Percentiles rank a stretch among this genome's conserved stretches.
Evolutionary conservation across 2,888 invertebrate species (phyloP).

Genomic region (Agrochola lychnidis): DNA sequence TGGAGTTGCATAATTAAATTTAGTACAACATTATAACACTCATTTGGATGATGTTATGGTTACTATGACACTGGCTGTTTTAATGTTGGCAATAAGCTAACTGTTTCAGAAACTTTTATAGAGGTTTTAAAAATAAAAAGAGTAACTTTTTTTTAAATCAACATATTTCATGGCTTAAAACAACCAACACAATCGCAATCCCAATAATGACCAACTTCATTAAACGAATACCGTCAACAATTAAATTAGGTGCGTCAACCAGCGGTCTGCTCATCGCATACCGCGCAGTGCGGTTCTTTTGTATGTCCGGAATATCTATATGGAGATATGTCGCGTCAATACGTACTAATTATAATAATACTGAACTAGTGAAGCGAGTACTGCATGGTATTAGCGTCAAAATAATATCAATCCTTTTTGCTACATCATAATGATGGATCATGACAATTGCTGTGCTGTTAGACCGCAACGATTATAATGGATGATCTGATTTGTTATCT

Average conservation of each 20-base stretch:
- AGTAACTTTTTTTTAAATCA: background rate
- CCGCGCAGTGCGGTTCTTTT: conserved; percentile 69
- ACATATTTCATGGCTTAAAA: conserved; percentile 25
- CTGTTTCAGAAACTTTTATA: no score
- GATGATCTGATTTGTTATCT: conserved; percentile 13
- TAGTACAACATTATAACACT: no score
- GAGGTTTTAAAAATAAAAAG: no score
- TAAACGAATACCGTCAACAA: conserved; percentile 60
- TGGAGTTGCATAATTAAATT: no score
- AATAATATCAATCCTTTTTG: conserved; percentile 48
- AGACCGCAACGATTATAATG: conserved; percentile 19
- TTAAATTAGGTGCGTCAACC: conserved; percentile 62
- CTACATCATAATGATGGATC: conserved; percentile 19
- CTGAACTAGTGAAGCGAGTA: conserved; percentile 35
- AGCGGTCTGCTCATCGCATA: conserved; percentile 52
- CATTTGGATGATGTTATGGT: no score
- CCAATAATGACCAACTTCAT: conserved; percentile 59
- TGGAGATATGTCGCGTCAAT: conserved; percentile 36
- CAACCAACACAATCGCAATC: conserved; percentile 30
- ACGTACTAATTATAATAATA: conserved; percentile 49
- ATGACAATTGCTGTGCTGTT: conserved; percentile 11
- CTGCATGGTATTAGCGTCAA: conserved; percentile 38
- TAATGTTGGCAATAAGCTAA: no score
- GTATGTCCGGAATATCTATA: conserved; percentile 37
- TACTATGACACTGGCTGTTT: no score